A percentile compares a stretch with the other conserved stretches of the same genome.
Evolutionary conservation across 1,140 invertebrate species (phyloP).

Genomic region (Drepana arcuata): DNA sequence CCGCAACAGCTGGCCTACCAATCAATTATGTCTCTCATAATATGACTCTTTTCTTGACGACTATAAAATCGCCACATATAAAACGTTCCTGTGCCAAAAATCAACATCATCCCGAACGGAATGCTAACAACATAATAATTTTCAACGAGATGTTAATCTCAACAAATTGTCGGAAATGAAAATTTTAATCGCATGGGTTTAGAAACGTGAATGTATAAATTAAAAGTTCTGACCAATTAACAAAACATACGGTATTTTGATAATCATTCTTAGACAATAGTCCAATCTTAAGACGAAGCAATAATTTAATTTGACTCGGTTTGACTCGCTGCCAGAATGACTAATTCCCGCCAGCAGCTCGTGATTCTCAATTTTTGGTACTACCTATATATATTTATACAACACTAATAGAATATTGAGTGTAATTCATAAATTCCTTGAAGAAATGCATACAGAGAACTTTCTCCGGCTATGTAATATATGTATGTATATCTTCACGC

Average conservation of each 20-base stretch:
- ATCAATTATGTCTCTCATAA: slow-evolving; percentile 54
- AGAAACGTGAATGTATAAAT: slow-evolving; percentile 32
- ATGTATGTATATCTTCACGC: no score
- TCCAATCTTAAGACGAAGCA: slow-evolving; percentile 28
- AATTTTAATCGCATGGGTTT: slow-evolving; percentile 42
- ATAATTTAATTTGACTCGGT: slow-evolving; percentile 49
- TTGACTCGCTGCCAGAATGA: slow-evolving; percentile 60
- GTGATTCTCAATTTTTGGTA: slow-evolving; percentile 45
- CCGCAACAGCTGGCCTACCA: slow-evolving; percentile 51
- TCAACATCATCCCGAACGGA: slow-evolving; percentile 45
- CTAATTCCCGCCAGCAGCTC: slow-evolving; percentile 45
- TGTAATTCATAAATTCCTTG: no score
- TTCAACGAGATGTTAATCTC: slow-evolving; percentile 54
- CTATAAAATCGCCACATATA: slow-evolving; percentile 54
- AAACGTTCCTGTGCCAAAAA: slow-evolving; percentile 57
- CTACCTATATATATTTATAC: slow-evolving; percentile 40
- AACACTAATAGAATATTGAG: no score
- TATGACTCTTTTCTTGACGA: slow-evolving; percentile 51
- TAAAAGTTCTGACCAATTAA: slow-evolving; percentile 14
- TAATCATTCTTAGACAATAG: slow-evolving; percentile 45
- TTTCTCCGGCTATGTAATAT: no score
- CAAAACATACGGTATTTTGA: slow-evolving; percentile 35
- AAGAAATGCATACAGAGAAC: no score
- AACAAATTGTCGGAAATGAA: slow-evolving; percentile 61
- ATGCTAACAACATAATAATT: slow-evolving; percentile 66